phyloP scores from a whole-genome alignment of 2,888 invertebrate species.

The Parapristionchus giblindavisi region DNA sequence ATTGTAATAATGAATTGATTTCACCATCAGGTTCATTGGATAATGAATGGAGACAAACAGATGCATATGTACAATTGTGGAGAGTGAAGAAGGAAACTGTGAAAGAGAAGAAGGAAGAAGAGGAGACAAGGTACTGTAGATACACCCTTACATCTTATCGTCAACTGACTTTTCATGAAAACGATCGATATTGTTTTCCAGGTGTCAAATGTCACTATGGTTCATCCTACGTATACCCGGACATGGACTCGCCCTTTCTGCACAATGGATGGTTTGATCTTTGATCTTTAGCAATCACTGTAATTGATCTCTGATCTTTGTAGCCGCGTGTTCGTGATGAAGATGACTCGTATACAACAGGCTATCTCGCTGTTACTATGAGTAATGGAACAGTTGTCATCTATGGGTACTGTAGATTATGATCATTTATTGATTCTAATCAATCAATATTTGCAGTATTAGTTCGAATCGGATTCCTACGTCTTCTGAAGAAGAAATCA shows the following conservation, averaged over 20 bases:
- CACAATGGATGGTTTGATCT: conserved; percentile 8
- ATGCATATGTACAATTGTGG: conserved; percentile 27
- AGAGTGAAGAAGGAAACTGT: conserved; percentile 13
- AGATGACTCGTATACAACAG: no score
- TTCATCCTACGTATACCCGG: conserved; percentile 8
- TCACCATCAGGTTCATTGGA: not conserved
- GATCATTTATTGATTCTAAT: not conserved
- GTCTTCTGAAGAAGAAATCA: no score
- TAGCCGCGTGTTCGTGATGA: no score
- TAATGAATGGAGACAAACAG: not conserved
- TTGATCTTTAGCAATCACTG: not conserved
- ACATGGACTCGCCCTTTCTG: conserved; percentile 8
- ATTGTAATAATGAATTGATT: no score
- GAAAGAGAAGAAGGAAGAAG: not conserved
- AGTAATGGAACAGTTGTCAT: conserved; percentile 18
- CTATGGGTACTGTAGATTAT: not conserved
- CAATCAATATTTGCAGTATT: not conserved
- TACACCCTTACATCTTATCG: not conserved
- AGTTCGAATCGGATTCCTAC: no score
- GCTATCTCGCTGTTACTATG: conserved; percentile 21
- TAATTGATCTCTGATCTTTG: no score
- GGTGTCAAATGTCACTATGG: conserved; percentile 13
- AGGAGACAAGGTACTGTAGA: conserved; percentile 1
- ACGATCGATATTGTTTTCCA: not conserved
- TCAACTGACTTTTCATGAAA: not conserved